Conservation (phyloP, 2,113 vertebrate genomes). For the Aegotheles bennettii region DNA sequence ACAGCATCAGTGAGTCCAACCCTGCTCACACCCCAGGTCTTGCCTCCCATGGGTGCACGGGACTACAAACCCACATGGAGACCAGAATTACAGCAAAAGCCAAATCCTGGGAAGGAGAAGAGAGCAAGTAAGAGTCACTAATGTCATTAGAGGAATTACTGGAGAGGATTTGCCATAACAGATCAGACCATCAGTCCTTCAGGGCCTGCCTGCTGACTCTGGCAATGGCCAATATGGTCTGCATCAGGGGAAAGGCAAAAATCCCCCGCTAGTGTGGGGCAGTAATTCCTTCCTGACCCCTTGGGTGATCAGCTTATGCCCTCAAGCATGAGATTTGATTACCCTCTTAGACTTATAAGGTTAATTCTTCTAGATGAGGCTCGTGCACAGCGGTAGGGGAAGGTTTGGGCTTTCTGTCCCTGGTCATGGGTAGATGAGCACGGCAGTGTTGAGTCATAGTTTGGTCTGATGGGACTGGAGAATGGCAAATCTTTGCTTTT, state of each 20-base stretch:
- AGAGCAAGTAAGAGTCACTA: conserved; percentile 40
- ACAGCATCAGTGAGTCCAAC: accelerated
- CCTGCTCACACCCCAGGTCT: accelerated
- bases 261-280: not conserved
- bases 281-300: conserved; percentile 62
- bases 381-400: accelerated
- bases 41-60: accelerated
- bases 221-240: not conserved
- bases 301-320: conserved; percentile 50
- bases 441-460: not conserved
- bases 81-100: not conserved
- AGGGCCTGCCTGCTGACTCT: not conserved
- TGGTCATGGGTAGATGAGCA: not conserved
- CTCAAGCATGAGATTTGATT: conserved; percentile 49
- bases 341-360: conserved; percentile 58
- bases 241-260: conserved; percentile 12
- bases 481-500: not conserved
- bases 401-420: not conserved
- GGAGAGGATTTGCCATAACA: conserved; percentile 39
- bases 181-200: conserved; percentile 31
- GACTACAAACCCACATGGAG: accelerated
- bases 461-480: accelerated
- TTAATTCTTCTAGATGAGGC: conserved; percentile 46
- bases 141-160: conserved; percentile 60
- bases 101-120: not conserved